Conservation (phyloP, 2,113 vertebrate species). For the Pelvicachromis taeniatus region DNA sequence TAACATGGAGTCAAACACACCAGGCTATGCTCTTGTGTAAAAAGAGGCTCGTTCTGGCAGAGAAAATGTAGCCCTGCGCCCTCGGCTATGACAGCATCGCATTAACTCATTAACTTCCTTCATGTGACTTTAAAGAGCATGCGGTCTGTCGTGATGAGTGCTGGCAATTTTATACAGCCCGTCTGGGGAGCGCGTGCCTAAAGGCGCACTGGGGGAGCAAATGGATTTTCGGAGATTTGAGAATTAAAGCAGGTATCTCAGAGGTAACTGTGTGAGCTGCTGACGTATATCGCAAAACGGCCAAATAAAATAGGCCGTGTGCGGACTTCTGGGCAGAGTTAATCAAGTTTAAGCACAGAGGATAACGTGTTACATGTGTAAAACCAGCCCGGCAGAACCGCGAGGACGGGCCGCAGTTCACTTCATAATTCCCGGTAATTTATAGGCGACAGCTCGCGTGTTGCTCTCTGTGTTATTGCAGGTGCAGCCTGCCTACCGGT, state of each 20-base stretch:
- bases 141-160: background rate
- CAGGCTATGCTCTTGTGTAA: background rate
- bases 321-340: background rate
- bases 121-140: background rate
- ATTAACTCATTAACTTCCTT: slow-evolving; percentile 27
- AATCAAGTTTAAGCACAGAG: background rate
- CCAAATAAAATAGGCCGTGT: background rate
- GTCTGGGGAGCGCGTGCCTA: background rate
- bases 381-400: slow-evolving; percentile 7
- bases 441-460: background rate
- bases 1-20: background rate
- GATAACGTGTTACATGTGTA: background rate
- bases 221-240: background rate
- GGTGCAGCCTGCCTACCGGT: slow-evolving; percentile 24
- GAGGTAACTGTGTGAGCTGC: background rate
- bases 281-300: background rate
- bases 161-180: background rate
- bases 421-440: background rate
- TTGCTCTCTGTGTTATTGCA: slow-evolving; percentile 33
- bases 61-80: background rate
- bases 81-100: slow-evolving; percentile 4
- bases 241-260: background rate
- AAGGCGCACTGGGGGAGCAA: slow-evolving; percentile 8
- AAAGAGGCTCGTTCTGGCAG: background rate
- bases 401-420: background rate